Evolutionary conservation across 2,888 invertebrate genomes (phyloP), one percentile per base, ranked within the genome.

Genomic region (Acronicta leporina): DNA sequence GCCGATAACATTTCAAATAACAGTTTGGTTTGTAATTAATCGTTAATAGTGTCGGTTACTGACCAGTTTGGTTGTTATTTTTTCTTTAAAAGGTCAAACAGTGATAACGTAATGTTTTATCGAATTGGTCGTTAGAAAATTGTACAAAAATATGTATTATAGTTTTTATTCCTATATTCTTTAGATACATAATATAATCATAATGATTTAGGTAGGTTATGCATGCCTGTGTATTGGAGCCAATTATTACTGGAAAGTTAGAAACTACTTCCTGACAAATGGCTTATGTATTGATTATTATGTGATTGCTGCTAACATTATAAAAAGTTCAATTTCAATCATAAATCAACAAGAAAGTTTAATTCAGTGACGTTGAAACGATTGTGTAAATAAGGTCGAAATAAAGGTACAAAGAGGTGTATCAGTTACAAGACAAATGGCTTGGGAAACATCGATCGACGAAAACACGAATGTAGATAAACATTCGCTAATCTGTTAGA

Each of bases 31-130:
- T 43, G 45, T 73, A 46, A 43, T 69, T 70, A 67, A 67, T 64
- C 58, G 57, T 60, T 63, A 54, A 75, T 76, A 65, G 63, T 57
- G 50, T 42, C 63, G 65, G 48, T 53, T 75, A 73, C 69, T 59
- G 55, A 53, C 41, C 56, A 35, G 53, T 70, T 66, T 58, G 10
- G 61, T 67, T 58, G 61, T 70, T 69, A 65, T 61, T 58, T 63
- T 55, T 35, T 55, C n/a, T 45, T 54, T 4, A 43, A 51, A 75
- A 67, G 67, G 71, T 58, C 57, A 63, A 35, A 50, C 41, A 44
- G 35, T 44, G 71, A 75, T 73, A 71, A 55, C 41, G 9, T 13
- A 43, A 35, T 55, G 48, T 38, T 51, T 59, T 65, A 53, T 60
- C 62, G 56, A 46, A 47, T 25, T 45, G 14, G 35, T 58, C 57